phyloP scores from a whole-genome alignment of 2,888 invertebrate genomes.

The Plagodis dolabraria region DNA sequence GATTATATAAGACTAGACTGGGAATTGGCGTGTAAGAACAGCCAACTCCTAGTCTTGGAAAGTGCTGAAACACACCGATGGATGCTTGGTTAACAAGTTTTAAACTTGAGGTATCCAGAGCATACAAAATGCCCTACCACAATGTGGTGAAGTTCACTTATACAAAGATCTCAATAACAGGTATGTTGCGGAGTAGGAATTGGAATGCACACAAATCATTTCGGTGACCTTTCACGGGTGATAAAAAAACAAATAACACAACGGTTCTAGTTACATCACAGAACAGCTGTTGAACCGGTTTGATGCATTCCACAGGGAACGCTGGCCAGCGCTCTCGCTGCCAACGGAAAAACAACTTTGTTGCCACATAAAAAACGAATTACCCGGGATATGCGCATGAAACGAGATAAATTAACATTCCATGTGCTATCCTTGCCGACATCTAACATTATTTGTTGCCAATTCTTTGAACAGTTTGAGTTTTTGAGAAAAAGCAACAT shows the following conservation, averaged over 20 bases:
- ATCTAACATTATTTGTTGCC: conserved; percentile 22
- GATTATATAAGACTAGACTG: too few species aligned
- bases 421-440: conserved; percentile 18
- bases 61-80: too few species aligned
- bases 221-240: conserved; percentile 29
- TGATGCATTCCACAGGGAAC: conserved; percentile 75
- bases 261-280: conserved; percentile 58
- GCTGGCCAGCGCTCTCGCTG: conserved; percentile 50
- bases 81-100: too few species aligned
- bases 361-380: conserved; percentile 51
- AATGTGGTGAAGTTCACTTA: too few species aligned
- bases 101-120: too few species aligned
- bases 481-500: neutral
- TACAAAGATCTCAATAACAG: too few species aligned
- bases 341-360: conserved; percentile 40
- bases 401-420: conserved; percentile 34
- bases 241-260: conserved; percentile 50
- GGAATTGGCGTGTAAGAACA: too few species aligned
- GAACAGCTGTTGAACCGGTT: conserved; percentile 72
- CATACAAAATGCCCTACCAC: too few species aligned
- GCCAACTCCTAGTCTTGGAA: too few species aligned
- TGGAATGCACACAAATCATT: conserved; percentile 23
- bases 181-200: neutral
- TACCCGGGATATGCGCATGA: conserved; percentile 44
- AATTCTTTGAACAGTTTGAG: conserved; percentile 16